Base-by-base conservation (phyloP, 2,797 vertebrate genomes). In the Presbytis comata region DNA sequence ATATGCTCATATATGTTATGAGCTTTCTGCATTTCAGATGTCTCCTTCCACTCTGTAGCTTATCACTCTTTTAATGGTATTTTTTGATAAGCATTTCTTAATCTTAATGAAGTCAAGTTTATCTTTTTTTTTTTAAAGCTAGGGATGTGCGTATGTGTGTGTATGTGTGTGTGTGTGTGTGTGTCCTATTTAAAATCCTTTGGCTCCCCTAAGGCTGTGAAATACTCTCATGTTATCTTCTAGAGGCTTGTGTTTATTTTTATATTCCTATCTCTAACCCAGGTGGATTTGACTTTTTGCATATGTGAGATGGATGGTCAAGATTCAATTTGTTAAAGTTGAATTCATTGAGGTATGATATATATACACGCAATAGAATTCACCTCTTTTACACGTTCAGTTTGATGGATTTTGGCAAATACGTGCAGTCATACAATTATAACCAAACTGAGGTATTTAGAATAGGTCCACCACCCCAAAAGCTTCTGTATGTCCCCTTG, bases 321-420 rank as follows among this genome's bases (percentile, higher is more conserved):
- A 81, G 67, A 70, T 50, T 72, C 22, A 70, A 24, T 87, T 80
- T 93, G 46, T 88, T 92, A 36, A 87, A 76, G 76, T 22, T 39
- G 39, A n/a, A n/a, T 57, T 86, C 33, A 64, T 24, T 48, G 21
- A 46, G 46, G 46, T 26, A 0, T n/a, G 46, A 48, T 14, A 55
- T 17, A 39, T 26, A 24, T 26, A 67, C 61, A n/a, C 1, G 4
- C 16, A 19, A 21, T 9, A 41, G 61, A 36, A 75, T 30, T 28
- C 6, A 4, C 26, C n/a, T 30, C 22, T 36, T n/a, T 33, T 33
- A 82, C 48, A 39, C 70, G 28, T 41, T 50, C 26, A 28, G 26
- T 59, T 3, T 22, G 64, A 8, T 48, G 36, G 33, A 17, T n/a
- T 36, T 44, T 4, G 48, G 67, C 33, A 48, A 82, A n/a, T 8